Conservation (phyloP, 2,113 vertebrate species). For the Oxyura jamaicensis region DNA sequence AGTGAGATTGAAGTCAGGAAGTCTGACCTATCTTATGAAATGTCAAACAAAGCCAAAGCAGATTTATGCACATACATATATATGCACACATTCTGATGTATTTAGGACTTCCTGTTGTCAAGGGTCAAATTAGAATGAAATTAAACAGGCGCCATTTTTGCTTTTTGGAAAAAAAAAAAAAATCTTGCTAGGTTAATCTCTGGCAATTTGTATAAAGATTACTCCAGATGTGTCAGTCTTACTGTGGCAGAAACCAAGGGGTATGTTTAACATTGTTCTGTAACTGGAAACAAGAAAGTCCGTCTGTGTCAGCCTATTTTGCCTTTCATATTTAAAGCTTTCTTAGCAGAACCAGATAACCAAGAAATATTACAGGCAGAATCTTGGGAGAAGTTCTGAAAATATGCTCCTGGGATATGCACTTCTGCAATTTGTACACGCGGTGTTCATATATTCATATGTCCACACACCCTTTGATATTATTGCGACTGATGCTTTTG, state of each 20-base stretch:
- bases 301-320: background rate
- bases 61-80: background rate
- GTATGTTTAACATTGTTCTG: background rate
- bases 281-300: background rate
- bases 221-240: background rate
- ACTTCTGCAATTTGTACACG: background rate
- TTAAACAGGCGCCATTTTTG: background rate
- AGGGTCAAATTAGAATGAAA: background rate
- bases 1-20: background rate
- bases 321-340: background rate
- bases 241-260: background rate
- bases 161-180: background rate
- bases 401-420: background rate
- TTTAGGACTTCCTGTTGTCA: background rate
- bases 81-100: background rate
- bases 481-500: background rate
- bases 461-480: background rate
- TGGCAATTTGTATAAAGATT: background rate
- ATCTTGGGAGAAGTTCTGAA: background rate
- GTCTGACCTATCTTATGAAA: background rate
- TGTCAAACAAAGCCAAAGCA: background rate
- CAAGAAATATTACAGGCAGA: background rate
- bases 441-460: background rate
- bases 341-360: background rate
- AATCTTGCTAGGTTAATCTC: background rate